Base-by-base conservation (phyloP, 2,888 invertebrate species). In the Oscheius sp. region DNA sequence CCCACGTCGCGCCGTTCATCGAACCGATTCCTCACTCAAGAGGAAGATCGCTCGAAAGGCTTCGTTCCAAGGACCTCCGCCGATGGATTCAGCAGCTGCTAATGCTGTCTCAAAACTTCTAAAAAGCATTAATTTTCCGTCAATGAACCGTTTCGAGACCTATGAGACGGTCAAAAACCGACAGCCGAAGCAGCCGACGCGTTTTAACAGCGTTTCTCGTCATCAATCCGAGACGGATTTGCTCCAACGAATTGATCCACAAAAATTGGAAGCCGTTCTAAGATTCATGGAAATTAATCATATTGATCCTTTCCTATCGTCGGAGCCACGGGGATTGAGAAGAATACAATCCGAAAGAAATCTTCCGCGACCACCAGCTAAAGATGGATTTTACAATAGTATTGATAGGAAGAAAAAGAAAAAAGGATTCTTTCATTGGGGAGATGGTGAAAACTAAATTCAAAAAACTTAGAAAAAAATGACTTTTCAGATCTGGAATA, bases 401-500 rank as follows among this genome's bases (percentile, higher is more conserved):
- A 67, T 57, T 45, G 67, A 67, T 26, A 30, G 59, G 30, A 28
- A 67, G 20, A 57, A 45, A 59, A 67, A 67, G 59, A 59, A 59
- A 26, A 57, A 44, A 59, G 47, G 41, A 32, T 49, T 59, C 17
- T 67, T 47, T 38, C 38, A 20, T 49, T 62, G 41, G 59, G 44
- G 44, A 22, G 33, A 47, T 47, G 49, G 62, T 24, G n/a, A n/a
- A n/a, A n/a, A n/a, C n/a, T n/a, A n/a, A n/a, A n/a, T n/a, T n/a
- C n/a, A n/a, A n/a, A n/a, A n/a, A n/a, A n/a, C n/a, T n/a, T n/a
- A n/a, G n/a, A n/a, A n/a, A n/a, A n/a, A n/a, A n/a, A n/a, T n/a
- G n/a, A n/a, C n/a, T 36, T 78, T 77, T 57, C 74, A 79, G 79
- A 79, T 71, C 57, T 77, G 20, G 79, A 79, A 54, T 79, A 79